Evolutionary conservation across 2,888 invertebrate genomes (phyloP).

Genomic region (Acanthosepion esculentum): DNA sequence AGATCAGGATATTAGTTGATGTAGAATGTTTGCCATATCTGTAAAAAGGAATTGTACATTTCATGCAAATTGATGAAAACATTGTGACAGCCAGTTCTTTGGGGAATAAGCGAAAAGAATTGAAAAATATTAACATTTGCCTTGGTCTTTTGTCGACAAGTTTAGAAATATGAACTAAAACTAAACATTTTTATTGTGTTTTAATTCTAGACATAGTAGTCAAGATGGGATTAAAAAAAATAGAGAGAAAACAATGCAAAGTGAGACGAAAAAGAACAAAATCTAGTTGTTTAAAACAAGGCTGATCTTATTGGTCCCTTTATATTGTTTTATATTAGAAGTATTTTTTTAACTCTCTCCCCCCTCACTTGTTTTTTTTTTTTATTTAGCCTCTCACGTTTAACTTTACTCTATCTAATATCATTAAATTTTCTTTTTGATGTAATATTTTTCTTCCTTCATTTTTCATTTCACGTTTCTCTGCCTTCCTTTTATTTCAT

Average conservation of each 20-base stretch:
- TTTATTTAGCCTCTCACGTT: neutral
- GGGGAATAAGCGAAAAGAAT: neutral
- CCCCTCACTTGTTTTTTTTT: neutral
- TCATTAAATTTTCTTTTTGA: neutral
- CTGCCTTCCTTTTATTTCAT: too few species aligned
- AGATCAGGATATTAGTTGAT: conserved; percentile 16
- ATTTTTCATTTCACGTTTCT: neutral
- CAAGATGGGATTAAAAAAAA: neutral
- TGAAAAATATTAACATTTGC: neutral
- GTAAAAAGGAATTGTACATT: neutral
- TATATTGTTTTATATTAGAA: neutral
- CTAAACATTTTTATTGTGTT: neutral
- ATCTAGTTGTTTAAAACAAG: neutral
- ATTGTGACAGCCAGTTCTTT: neutral
- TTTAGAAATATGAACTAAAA: neutral
- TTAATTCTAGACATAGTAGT: neutral
- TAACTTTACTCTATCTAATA: neutral
- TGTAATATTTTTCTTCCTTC: neutral
- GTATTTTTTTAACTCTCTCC: neutral
- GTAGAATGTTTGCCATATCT: neutral
- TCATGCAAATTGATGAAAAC: neutral
- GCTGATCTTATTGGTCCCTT: neutral
- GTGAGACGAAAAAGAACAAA: neutral
- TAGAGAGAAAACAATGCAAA: neutral
- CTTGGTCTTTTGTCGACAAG: neutral